Evolutionary conservation across 2,797 vertebrate species (phyloP).

Genomic region (Hozukius guyotensis): DNA sequence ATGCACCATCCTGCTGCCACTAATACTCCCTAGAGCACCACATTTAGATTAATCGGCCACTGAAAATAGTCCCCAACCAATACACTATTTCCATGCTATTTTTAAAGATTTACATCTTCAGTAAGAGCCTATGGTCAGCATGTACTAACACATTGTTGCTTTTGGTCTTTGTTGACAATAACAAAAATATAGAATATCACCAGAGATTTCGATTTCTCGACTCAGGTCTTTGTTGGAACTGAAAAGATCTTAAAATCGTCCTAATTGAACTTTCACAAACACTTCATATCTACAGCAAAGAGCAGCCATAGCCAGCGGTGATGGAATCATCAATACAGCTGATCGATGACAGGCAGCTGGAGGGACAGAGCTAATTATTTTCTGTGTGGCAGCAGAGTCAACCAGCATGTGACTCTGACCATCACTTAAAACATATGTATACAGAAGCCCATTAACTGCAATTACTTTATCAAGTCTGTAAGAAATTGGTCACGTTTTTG

Average conservation of each 20-base stretch:
- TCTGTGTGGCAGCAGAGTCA: neutral
- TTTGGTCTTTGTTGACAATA: neutral
- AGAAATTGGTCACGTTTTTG: neutral
- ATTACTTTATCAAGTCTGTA: neutral
- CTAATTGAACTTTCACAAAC: neutral
- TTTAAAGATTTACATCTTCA: neutral
- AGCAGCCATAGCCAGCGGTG: conserved; percentile 10
- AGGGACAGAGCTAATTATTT: conserved; percentile 23
- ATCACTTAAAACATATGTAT: neutral
- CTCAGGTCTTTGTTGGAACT: neutral
- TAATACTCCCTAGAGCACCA: neutral
- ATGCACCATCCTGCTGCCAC: neutral
- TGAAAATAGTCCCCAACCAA: neutral
- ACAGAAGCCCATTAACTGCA: neutral
- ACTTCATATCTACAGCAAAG: neutral
- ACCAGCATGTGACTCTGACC: neutral
- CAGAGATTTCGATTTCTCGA: neutral
- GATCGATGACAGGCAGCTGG: conserved; percentile 16
- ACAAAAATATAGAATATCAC: neutral
- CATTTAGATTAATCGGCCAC: neutral
- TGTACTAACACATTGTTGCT: neutral
- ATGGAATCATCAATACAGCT: conserved; percentile 42
- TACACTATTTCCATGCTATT: neutral
- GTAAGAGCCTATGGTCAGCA: neutral
- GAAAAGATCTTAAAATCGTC: neutral